phyloP scores from a whole-genome alignment of 2,113 vertebrate genomes.

The Willisornis vidua region DNA sequence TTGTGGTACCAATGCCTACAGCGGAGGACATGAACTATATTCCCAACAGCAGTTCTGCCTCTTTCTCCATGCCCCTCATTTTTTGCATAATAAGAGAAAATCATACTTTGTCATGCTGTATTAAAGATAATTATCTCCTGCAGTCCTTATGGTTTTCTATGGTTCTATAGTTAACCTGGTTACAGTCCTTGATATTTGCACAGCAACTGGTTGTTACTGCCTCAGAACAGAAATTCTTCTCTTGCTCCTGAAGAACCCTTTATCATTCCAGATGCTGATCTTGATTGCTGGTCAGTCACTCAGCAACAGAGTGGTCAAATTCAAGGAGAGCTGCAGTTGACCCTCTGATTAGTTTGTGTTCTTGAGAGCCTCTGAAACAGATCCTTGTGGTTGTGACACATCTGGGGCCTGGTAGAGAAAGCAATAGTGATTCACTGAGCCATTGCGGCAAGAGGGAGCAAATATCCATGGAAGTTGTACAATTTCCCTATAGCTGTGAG shows the following conservation, averaged over 20 bases:
- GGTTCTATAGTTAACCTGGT: not conserved
- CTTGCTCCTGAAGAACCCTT: not conserved
- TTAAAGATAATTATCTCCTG: constrained; percentile 31
- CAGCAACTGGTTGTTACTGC: not conserved
- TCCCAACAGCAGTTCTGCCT: not conserved
- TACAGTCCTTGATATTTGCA: not conserved
- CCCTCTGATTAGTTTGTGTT: not conserved
- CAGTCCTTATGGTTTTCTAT: not conserved
- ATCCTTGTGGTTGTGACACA: not conserved
- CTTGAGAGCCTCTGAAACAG: not conserved
- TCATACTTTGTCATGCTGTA: not conserved
- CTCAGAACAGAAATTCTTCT: not conserved
- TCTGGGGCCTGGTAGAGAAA: not conserved
- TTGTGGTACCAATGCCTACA: not conserved
- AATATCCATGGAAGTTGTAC: not conserved
- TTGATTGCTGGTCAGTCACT: not conserved
- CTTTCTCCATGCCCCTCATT: not conserved
- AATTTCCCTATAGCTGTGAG: not conserved
- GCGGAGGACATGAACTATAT: not conserved
- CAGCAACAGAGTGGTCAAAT: not conserved
- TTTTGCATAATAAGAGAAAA: constrained; percentile 40
- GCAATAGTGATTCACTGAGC: not conserved
- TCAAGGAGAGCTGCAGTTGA: not conserved
- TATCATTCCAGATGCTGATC: not conserved
- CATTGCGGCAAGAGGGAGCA: not conserved